Evolutionary conservation across 2,888 invertebrate genomes (phyloP).

Genomic region (Plemyria rubiginata): DNA sequence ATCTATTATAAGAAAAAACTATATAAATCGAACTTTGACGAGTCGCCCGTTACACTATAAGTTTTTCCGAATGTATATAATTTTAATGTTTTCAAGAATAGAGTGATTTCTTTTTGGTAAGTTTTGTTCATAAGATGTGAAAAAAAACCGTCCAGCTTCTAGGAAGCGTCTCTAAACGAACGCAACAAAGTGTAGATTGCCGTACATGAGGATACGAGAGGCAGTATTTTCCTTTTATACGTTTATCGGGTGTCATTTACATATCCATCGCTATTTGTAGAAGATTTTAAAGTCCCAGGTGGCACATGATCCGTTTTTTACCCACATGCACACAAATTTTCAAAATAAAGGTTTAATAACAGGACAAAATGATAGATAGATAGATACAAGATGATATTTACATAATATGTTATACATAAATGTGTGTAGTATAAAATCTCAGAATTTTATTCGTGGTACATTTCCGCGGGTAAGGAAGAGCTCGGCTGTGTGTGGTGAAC

Average conservation of each 20-base stretch:
- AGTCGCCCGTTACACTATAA: no score
- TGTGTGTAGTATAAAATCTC: constrained; percentile 7
- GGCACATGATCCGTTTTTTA: constrained; percentile 9
- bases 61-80: no score
- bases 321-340: constrained; percentile 9
- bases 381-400: constrained; percentile 2
- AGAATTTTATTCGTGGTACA: constrained; percentile 9
- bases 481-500: constrained; percentile 41
- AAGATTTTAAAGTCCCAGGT: constrained; percentile 13
- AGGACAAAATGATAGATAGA: no score
- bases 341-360: constrained; percentile 1
- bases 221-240: background rate
- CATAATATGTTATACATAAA: background rate
- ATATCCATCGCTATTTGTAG: constrained; percentile 9
- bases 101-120: no score
- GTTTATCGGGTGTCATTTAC: constrained; percentile 7
- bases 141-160: background rate
- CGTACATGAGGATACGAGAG: background rate
- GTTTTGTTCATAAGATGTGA: no score
- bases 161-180: background rate
- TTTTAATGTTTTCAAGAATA: no score
- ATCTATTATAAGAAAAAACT: no score
- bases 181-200: background rate
- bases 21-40: no score
- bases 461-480: constrained; percentile 15